Conservation (phyloP, 2,888 invertebrate species). For the Griposia aprilina region DNA sequence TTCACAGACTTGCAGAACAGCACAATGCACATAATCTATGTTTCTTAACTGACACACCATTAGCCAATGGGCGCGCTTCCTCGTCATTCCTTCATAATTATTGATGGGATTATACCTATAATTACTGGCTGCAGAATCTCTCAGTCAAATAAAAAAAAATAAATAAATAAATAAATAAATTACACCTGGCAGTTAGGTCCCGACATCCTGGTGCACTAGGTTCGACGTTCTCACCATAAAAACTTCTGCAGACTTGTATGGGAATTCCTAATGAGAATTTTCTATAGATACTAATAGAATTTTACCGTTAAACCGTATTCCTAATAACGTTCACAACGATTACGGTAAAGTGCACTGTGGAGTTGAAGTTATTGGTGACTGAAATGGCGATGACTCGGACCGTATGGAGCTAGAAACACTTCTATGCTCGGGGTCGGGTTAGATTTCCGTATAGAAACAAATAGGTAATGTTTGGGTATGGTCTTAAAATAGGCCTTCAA, state of each 20-base stretch:
- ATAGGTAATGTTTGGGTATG: background rate
- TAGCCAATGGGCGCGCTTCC: slow-evolving; percentile 27
- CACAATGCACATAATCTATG: slow-evolving; percentile 9
- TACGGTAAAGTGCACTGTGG: slow-evolving; percentile 48
- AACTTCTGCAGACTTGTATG: slow-evolving; percentile 50
- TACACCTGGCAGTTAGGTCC: slow-evolving; percentile 39
- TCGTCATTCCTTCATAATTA: slow-evolving; percentile 47
- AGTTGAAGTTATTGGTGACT: slow-evolving; percentile 30
- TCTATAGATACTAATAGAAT: slow-evolving; percentile 45
- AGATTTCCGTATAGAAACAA: background rate
- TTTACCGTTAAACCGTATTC: slow-evolving; percentile 27
- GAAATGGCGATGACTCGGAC: slow-evolving; percentile 9
- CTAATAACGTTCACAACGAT: slow-evolving; percentile 27
- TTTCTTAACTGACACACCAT: slow-evolving; percentile 25
- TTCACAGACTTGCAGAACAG: background rate
- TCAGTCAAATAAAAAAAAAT: no score
- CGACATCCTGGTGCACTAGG: slow-evolving; percentile 37
- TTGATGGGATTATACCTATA: slow-evolving; percentile 44
- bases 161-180: no score
- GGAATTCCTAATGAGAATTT: slow-evolving; percentile 56
- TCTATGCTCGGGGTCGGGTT: background rate
- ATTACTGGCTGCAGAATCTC: slow-evolving; percentile 36
- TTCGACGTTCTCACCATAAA: slow-evolving; percentile 49
- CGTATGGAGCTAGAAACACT: background rate
- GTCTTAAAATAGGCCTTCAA: background rate